Evolutionary conservation across 2,888 invertebrate genomes (phyloP), one percentile per base, ranked within the genome.

Genomic region (Caenorhabditis auriculariae): DNA sequence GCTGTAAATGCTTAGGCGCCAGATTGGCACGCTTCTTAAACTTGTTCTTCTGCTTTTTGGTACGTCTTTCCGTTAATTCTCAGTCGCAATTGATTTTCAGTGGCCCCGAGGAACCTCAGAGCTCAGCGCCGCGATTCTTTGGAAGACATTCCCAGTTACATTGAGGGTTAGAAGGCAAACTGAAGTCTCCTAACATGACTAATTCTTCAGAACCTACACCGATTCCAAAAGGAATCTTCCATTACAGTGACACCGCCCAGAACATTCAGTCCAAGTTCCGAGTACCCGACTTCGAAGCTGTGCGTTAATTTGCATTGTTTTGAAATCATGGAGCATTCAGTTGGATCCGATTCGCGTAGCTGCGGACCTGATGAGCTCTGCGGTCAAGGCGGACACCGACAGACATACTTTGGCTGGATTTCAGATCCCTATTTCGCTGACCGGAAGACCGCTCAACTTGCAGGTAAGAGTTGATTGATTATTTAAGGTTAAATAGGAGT

Each of bases 221-320:
- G 32, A 23, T 46, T 15, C 68, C 68, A n/a, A 47, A 58, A 50
- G 68, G 68, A 45, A 38, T 68, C 26, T 68, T 57, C 41, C 65
- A 68, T 26, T 68, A 54, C 51, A 64, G 59, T 50, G 65, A 68
- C 50, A 65, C 61, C 5, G 68, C 61, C 17, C 27, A 57, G 29
- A 47, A 62, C 43, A 54, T 68, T 19, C 54, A 58, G 37, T 42
- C 68, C 19, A 54, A 49, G n/a, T 68, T 68, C 28, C 56, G 54
- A 49, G 50, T 68, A 44, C 65, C 65, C 3, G 55, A 68, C 53
- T 60, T 68, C 32, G 61, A 60, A 42, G 62, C 59, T 55, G 68
- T 68, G 23, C 38, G 64, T 21, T 32, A 37, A 1, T 32, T 4
- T 19, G 6, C 19, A 43, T 24, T 21, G n/a, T n/a, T n/a, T n/a